Percentiles rank a stretch among this genome's conserved stretches.
These are phyloP conservation scores for Proterorhinus semilunaris DNA, from an alignment of 2,113 vertebrate species.

Conservation along the genomic window DNA sequence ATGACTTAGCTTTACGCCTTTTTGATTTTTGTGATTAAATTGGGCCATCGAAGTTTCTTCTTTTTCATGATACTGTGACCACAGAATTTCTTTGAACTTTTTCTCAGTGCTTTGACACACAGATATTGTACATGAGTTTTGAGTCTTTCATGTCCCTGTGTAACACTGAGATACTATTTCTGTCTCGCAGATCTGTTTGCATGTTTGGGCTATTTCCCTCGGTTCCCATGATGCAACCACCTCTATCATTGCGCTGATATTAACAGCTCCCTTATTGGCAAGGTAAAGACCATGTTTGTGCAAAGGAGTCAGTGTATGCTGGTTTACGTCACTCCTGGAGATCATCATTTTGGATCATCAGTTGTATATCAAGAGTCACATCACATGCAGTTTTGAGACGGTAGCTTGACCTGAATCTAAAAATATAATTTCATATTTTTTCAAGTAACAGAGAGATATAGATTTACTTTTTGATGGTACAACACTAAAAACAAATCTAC, in stretches of 20 bases:
- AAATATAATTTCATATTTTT: too few species aligned
- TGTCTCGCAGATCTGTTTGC: not conserved
- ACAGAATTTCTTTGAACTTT: conserved; percentile 20
- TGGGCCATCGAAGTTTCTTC: too few species aligned
- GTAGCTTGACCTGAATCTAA: too few species aligned
- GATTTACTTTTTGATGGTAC: too few species aligned
- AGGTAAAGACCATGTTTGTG: conserved; percentile 33
- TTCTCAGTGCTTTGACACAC: conserved; percentile 3
- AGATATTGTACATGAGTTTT: not conserved
- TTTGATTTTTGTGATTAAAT: too few species aligned
- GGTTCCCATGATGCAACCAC: conserved; percentile 47
- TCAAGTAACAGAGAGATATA: too few species aligned
- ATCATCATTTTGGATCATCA: too few species aligned
- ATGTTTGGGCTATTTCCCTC: conserved; percentile 14
- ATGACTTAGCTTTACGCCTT: too few species aligned
- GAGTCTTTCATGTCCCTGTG: not conserved
- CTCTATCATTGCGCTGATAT: conserved; percentile 49
- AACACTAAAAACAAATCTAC: too few species aligned
- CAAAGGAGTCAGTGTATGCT: not conserved
- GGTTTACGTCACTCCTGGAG: too few species aligned
- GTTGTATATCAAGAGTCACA: too few species aligned
- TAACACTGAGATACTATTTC: not conserved
- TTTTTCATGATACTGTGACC: not conserved
- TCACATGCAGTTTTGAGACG: too few species aligned
- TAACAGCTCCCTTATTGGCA: conserved; percentile 40